Conservation (phyloP, 2,888 invertebrate species). For the Baccha elongata region DNA sequence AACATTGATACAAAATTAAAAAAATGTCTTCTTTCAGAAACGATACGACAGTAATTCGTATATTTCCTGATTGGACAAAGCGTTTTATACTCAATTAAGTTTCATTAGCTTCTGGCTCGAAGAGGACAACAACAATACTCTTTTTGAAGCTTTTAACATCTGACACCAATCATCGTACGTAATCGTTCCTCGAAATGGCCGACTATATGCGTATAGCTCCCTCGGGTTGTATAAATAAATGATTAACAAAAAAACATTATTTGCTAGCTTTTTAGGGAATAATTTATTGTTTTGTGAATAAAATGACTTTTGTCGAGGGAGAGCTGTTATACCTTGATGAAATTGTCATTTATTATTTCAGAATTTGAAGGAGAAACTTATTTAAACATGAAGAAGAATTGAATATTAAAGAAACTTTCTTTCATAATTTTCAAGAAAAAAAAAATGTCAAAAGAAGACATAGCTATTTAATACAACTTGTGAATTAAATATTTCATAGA, state of each 20-base stretch:
- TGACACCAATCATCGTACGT: no score
- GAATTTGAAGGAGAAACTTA: background rate
- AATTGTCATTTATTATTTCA: background rate
- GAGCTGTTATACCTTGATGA: background rate
- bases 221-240: background rate
- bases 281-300: background rate
- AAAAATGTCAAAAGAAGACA: no score
- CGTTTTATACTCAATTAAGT: constrained; percentile 2
- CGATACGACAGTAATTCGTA: background rate
- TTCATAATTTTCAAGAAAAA: no score
- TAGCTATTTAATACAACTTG: no score
- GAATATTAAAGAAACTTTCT: no score
- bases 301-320: background rate
- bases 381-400: no score
- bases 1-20: background rate
- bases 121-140: background rate
- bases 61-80: background rate
- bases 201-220: background rate
- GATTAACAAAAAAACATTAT: background rate
- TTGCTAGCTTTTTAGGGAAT: background rate
- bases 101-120: background rate
- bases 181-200: no score
- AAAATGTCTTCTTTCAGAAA: background rate
- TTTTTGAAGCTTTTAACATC: constrained; percentile 3
- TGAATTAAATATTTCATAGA: no score